Base-by-base conservation (phyloP, 2,888 invertebrate species). In the Glaucopsyche alexis region DNA sequence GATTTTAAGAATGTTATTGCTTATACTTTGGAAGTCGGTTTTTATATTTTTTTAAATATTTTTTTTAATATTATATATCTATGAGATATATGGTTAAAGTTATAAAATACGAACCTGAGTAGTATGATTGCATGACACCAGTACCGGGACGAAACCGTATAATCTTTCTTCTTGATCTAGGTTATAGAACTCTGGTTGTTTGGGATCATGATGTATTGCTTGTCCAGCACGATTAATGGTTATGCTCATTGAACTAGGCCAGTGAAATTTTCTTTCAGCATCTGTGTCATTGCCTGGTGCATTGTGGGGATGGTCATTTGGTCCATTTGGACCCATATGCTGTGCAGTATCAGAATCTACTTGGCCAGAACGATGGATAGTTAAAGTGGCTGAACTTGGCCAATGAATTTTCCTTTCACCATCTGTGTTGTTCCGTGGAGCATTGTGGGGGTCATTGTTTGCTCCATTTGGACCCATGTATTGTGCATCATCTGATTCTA, bases 61-160 rank as follows among this genome's bases (percentile, higher is more conserved):
- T n/a, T n/a, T n/a, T n/a, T n/a, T n/a, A n/a, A n/a, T n/a, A n/a
- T n/a, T n/a, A n/a, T n/a, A n/a, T n/a, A n/a, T n/a, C n/a, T n/a
- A n/a, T n/a, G n/a, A 42, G 42, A 6, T 1, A 42, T 6, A 42
- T 42, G 13, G 19, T 55, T 19, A 52, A 8, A 52, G n/a, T 55
- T 52, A n/a, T n/a, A 50, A 50, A n/a, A 7, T 50, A 50, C 60
- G 42, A 55, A 71, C 71, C 72, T 72, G 72, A 7, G n/a, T 29
- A 9, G 64, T 72, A 29, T 72, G 49, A 60, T 72, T 65, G 72
- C 72, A 72, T n/a, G 49, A n/a, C n/a, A 64, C 38, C 13, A 71
- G 38, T 2, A 42, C 49, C 1, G 42, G 71, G 7, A 38, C 16
- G 7, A 45, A 29, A 14, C 60, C 55, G 64, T 13, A 60, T 16